Evolutionary conservation across 2,888 invertebrate species (phyloP).

Genomic region (Serripes groenlandicus): DNA sequence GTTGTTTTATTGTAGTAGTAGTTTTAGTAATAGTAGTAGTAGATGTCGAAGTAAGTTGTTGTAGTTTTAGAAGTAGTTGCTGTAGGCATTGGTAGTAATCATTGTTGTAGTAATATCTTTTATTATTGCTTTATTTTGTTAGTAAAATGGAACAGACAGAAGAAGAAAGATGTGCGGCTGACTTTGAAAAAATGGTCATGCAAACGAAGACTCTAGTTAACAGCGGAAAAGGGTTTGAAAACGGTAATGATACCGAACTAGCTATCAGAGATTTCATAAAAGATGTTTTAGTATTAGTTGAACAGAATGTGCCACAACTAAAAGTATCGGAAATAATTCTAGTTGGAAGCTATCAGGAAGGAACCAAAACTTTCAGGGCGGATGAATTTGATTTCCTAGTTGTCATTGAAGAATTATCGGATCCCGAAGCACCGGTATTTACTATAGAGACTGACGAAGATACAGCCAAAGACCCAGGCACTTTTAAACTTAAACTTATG

Average conservation of each 20-base stretch:
- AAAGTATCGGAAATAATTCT: slow-evolving; percentile 10
- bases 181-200: too few species aligned
- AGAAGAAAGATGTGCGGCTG: too few species aligned
- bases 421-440: slow-evolving; percentile 4
- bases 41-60: too few species aligned
- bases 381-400: slow-evolving; percentile 16
- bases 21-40: too few species aligned
- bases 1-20: too few species aligned
- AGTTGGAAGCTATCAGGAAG: slow-evolving; percentile 9
- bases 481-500: slow-evolving; percentile 3
- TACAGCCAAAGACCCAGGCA: neutral
- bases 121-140: too few species aligned
- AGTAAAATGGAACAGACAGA: too few species aligned
- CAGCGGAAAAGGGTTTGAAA: neutral
- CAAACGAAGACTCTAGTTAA: too few species aligned
- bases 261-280: neutral
- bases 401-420: slow-evolving; percentile 10
- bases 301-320: neutral
- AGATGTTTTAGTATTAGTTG: neutral
- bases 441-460: neutral
- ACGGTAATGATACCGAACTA: neutral
- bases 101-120: too few species aligned
- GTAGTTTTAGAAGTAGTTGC: too few species aligned
- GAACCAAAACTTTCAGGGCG: neutral
- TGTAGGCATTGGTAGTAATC: too few species aligned